A percentile compares a stretch with the other conserved stretches of the same genome.
Conservation (phyloP, 2,797 vertebrate species). For the Anabacerthia variegaticeps region DNA sequence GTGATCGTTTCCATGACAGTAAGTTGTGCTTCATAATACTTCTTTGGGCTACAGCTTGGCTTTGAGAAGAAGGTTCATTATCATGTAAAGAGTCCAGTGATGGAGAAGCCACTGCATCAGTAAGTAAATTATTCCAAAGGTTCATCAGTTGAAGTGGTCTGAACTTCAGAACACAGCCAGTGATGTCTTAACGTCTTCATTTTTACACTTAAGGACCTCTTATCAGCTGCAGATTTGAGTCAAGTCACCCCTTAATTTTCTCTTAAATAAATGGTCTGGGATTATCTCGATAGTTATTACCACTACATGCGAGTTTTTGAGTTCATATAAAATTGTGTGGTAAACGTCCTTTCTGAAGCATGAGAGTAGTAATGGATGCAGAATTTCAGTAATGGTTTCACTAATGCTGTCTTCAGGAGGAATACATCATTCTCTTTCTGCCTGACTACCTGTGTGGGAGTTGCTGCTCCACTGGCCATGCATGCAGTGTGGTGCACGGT, state of each 20-base stretch:
- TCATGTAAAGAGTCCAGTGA: neutral
- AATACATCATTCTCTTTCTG: neutral
- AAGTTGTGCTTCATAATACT: neutral
- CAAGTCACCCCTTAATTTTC: neutral
- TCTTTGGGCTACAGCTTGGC: neutral
- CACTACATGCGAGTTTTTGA: neutral
- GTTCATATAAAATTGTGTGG: neutral
- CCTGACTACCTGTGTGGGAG: neutral
- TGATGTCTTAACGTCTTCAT: neutral
- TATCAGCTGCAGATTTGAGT: neutral
- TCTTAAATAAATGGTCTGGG: neutral
- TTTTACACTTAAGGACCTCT: neutral
- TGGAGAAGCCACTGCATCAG: neutral
- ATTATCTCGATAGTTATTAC: neutral
- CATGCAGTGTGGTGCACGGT: accelerated
- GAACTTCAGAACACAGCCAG: neutral
- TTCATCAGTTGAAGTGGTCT: neutral
- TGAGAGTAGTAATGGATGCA: neutral
- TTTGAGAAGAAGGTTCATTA: neutral
- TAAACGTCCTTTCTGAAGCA: neutral
- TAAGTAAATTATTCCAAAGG: neutral
- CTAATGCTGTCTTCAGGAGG: neutral
- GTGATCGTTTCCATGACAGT: neutral
- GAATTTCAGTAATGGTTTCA: neutral
- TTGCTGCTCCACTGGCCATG: neutral